Conservation (phyloP, 2,888 invertebrate genomes). For the Drosophila flavopinicola region DNA sequence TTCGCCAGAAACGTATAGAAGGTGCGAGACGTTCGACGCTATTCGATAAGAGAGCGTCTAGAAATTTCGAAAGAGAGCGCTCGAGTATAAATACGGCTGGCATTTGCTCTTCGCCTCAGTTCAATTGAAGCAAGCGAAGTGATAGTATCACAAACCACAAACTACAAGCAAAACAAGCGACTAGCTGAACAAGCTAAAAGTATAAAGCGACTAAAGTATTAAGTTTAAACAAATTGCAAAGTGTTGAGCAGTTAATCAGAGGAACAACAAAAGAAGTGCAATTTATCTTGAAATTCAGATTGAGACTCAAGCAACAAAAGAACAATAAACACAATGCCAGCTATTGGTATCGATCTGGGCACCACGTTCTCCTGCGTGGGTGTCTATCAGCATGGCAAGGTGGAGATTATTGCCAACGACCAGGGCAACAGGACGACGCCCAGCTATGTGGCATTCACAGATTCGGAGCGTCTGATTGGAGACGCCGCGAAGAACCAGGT, state of each 20-base stretch:
- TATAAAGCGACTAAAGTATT: background rate
- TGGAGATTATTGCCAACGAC: slow-evolving; percentile 93
- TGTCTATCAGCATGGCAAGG: slow-evolving; percentile 92
- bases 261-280: background rate
- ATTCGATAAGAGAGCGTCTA: slow-evolving; percentile 47
- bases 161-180: slow-evolving; percentile 35
- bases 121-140: slow-evolving; percentile 63
- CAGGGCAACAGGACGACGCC: slow-evolving; percentile 87
- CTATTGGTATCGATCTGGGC: slow-evolving; percentile 86
- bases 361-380: slow-evolving; percentile 91
- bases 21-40: slow-evolving; percentile 13
- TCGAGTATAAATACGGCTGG: slow-evolving; percentile 59
- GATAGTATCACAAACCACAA: slow-evolving; percentile 41
- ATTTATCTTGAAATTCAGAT: background rate
- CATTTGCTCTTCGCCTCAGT: slow-evolving; percentile 44
- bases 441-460: slow-evolving; percentile 90
- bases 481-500: slow-evolving; percentile 94
- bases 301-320: slow-evolving; percentile 1
- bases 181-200: slow-evolving; percentile 54
- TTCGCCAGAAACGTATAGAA: slow-evolving; percentile 7
- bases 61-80: slow-evolving; percentile 54
- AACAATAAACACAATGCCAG: slow-evolving; percentile 83
- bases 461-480: slow-evolving; percentile 89
- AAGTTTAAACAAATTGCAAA: background rate
- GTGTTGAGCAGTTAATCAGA: background rate